Evolutionary conservation across 2,113 vertebrate genomes (phyloP).

Genomic region (Myotis yumanensis): DNA sequence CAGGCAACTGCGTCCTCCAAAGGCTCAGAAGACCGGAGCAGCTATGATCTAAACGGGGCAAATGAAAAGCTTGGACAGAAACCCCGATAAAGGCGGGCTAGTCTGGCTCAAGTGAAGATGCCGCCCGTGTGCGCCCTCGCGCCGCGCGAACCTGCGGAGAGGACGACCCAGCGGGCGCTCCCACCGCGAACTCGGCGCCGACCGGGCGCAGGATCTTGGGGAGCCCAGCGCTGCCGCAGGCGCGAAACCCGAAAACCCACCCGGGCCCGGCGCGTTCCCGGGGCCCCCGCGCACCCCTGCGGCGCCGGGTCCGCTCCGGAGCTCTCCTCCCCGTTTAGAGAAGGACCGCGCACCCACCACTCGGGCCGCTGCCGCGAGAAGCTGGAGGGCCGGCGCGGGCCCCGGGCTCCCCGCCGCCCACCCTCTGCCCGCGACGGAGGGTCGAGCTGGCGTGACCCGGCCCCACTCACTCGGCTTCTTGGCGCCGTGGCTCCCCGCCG

Average conservation of each 20-base stretch:
- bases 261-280: neutral
- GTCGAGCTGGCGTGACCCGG: too few relatives aligned
- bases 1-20: neutral
- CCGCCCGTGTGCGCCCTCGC: neutral
- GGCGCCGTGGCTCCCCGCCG: too few relatives aligned
- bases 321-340: too few relatives aligned
- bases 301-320: neutral
- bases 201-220: rapidly evolving
- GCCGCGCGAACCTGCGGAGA: rapidly evolving
- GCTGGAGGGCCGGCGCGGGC: neutral
- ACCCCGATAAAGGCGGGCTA: rapidly evolving
- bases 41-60: neutral
- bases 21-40: neutral
- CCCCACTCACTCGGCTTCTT: too few relatives aligned
- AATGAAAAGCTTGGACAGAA: neutral
- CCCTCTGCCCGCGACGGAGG: too few relatives aligned
- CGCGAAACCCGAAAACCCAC: neutral
- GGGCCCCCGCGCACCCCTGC: neutral
- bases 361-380: neutral
- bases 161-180: rapidly evolving
- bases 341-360: too few relatives aligned
- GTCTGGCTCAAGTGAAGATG: neutral
- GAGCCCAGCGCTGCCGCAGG: too few relatives aligned
- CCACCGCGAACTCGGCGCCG: rapidly evolving
- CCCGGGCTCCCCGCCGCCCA: too few relatives aligned